Evolutionary conservation across 2,113 vertebrate genomes (phyloP).

Genomic region (Chrysochloris asiatica): DNA sequence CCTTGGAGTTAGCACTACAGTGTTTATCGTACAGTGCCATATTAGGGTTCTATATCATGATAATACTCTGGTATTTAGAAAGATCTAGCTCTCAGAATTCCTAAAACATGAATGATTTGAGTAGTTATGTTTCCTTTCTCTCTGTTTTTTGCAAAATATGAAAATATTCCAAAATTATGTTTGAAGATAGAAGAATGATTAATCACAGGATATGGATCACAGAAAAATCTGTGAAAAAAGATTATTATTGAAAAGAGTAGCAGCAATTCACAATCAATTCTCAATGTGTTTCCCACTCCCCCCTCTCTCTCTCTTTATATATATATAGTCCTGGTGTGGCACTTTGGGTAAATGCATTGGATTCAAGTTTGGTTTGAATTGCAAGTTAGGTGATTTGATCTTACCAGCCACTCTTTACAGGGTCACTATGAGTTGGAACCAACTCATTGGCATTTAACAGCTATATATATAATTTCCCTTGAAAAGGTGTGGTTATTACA

Average conservation of each 20-base stretch:
- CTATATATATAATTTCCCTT: neutral
- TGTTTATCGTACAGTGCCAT: no score
- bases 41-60: no score
- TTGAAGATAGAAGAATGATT: conserved; percentile 49
- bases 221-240: conserved; percentile 69
- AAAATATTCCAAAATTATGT: neutral
- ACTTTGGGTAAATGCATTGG: no score
- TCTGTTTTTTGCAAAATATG: neutral
- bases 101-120: neutral
- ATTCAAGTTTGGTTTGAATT: no score
- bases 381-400: no score
- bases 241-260: conserved; percentile 41
- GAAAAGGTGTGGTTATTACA: conserved; percentile 56
- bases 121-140: neutral
- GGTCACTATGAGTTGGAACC: no score
- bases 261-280: conserved; percentile 48
- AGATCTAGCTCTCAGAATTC: neutral
- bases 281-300: neutral
- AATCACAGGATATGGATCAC: conserved; percentile 44
- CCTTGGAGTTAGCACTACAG: no score
- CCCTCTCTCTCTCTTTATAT: neutral
- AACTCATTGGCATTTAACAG: neutral
- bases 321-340: conserved; percentile 4
- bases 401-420: no score
- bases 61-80: neutral